These are phyloP conservation scores for Helicoverpa assulta DNA, from an alignment of 2,888 invertebrate species.

Conservation along the genomic window DNA sequence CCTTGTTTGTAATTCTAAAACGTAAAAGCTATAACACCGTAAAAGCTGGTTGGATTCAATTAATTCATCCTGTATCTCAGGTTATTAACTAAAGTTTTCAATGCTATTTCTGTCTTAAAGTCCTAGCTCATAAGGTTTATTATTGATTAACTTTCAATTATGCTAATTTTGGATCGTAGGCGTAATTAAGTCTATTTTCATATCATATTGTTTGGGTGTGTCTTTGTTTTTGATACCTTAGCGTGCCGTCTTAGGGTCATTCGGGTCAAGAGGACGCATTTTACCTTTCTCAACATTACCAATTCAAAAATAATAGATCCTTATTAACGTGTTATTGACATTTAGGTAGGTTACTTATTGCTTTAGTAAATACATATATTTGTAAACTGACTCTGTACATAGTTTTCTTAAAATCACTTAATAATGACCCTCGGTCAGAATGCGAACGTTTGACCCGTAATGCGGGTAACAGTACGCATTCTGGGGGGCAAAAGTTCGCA, in stretches of 20 bases:
- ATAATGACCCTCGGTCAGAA: no score
- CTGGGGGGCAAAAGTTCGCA: no score
- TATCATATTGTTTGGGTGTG: constrained; percentile 46
- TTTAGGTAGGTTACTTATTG: no score
- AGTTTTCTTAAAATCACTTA: no score
- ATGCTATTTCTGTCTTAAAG: constrained; percentile 36
- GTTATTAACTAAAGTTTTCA: constrained; percentile 28
- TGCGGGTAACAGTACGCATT: no score
- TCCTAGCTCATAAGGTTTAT: constrained; percentile 15
- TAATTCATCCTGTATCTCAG: constrained; percentile 44
- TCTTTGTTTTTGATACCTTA: constrained; percentile 26
- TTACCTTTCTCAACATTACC: no score
- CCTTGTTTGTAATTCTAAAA: not conserved
- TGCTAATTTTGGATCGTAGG: constrained; percentile 29
- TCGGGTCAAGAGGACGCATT: no score
- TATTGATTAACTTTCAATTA: constrained; percentile 26
- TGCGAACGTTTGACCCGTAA: no score
- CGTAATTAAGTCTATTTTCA: constrained; percentile 52
- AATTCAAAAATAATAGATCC: no score
- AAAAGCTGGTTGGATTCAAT: constrained; percentile 2
- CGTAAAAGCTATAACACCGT: not conserved
- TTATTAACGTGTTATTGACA: no score
- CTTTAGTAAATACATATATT: no score
- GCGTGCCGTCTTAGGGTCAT: constrained; percentile 22
- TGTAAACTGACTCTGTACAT: no score